phyloP scores from a whole-genome alignment of 2,797 vertebrate genomes.

The Sebastes kiyomatsui region DNA sequence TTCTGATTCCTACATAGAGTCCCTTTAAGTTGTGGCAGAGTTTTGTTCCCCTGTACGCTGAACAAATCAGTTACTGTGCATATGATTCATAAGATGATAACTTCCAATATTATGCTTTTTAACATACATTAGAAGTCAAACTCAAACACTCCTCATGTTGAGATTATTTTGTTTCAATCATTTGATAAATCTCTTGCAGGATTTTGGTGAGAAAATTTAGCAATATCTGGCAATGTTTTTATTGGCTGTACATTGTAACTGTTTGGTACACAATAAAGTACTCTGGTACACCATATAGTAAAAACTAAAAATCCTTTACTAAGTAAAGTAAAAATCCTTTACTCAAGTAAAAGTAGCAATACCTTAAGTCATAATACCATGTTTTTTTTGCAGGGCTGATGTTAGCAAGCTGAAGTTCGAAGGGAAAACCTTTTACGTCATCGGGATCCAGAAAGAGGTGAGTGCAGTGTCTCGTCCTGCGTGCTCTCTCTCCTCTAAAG shows the following conservation, averaged over 20 bases:
- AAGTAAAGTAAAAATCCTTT: neutral
- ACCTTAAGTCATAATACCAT: neutral
- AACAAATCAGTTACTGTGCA: neutral
- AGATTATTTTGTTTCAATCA: neutral
- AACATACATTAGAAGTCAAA: neutral
- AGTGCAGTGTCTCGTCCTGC: conserved; percentile 37
- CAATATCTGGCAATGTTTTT: neutral
- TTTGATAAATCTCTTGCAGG: neutral
- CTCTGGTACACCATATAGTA: neutral
- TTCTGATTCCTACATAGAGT: too few relatives aligned
- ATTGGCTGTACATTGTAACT: neutral
- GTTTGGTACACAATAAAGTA: neutral
- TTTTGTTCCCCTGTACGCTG: neutral
- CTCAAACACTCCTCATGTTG: neutral
- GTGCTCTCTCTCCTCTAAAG: neutral
- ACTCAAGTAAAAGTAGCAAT: neutral
- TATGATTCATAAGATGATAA: neutral
- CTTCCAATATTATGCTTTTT: neutral
- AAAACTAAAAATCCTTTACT: neutral
- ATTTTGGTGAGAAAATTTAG: neutral
- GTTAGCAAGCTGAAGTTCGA: conserved; percentile 98
- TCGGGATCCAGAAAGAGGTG: conserved; percentile 96
- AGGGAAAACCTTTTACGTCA: conserved; percentile 97
- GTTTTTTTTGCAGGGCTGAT: conserved; percentile 87
- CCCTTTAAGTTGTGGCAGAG: too few relatives aligned